Evolutionary conservation across 2,888 invertebrate genomes (phyloP), one percentile per base, ranked within the genome.

Genomic region (Caenorhabditis sp.): DNA sequence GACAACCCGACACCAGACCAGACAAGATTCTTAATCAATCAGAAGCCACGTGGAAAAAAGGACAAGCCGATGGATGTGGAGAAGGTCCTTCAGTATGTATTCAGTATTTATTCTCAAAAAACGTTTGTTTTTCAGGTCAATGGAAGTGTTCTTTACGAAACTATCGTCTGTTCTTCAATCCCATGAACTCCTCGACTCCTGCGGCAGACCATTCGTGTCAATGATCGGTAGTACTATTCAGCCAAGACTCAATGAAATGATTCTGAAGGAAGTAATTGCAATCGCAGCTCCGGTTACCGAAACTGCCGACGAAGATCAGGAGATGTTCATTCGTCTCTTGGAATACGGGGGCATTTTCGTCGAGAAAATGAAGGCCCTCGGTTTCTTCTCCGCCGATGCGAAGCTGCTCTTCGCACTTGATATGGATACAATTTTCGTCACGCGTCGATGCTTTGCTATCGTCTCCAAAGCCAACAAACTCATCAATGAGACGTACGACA

Each of bases 371-470:
- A 84, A 76, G 24, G 47, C 38, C 1, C 26, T 77, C 6, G 69
- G 75, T 2, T 87, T 87, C 63, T 84, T 85, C 75, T 59, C 83
- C 16, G 75, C 79, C 12, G 38, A 77, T 2, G 75, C 82, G 6
- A 84, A 83, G 41, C 22, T 83, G 47, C 66, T 87, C 22, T 80
- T 49, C 56, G 35, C 41, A 10, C 41, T 75, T 5, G 64, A 80
- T 35, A 66, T 28, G 19, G 80, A 83, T 24, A 74, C 76, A 8
- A 85, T 89, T 58, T 89, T 90, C 75, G 86, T 89, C 12, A 85
- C 88, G 49, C 82, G 88, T 8, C 87, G 90, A 14, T 91, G 91
- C 61, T 87, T 88, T 41, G 82, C 86, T 8, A 85, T 88, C 22
- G 80, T 91, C 16, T 80, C 84, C 28, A 80, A 76, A 31, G 89